Evolutionary conservation across 2,113 vertebrate genomes (phyloP).

Genomic region (Zingel zingel): DNA sequence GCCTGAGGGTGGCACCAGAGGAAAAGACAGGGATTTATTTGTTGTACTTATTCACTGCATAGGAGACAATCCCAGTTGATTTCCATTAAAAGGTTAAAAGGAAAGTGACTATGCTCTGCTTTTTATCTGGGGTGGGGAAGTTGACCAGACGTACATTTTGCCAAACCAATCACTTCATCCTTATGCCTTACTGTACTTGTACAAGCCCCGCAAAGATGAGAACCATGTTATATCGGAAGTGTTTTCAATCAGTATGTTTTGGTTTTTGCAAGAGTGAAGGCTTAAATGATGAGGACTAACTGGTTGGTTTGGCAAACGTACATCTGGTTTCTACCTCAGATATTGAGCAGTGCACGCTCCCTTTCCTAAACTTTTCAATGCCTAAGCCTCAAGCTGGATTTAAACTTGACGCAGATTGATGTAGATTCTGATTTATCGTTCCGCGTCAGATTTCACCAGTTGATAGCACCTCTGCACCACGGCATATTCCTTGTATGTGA

Average conservation of each 20-base stretch:
- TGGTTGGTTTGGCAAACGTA: not conserved
- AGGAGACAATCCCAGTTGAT: not conserved
- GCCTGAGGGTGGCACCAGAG: slow-evolving; percentile 20
- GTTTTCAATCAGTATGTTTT: slow-evolving; percentile 11
- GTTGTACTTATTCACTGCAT: not conserved
- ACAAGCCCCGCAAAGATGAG: not conserved
- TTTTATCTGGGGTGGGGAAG: not conserved
- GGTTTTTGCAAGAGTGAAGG: not conserved
- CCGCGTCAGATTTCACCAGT: not conserved
- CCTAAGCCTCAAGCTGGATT: not conserved
- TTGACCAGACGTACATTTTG: not conserved
- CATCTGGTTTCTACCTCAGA: not conserved
- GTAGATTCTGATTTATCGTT: not conserved
- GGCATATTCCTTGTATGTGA: not conserved
- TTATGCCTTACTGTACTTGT: not conserved
- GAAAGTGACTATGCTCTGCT: not conserved
- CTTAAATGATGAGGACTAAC: not conserved
- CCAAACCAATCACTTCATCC: not conserved
- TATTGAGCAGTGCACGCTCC: not conserved
- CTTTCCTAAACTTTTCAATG: not conserved
- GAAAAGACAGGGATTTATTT: not conserved
- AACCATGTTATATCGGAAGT: not conserved
- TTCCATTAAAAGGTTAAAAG: not conserved
- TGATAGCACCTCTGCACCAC: not conserved
- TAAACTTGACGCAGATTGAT: not conserved